These are phyloP conservation scores for Synodontis membranacea DNA, from an alignment of 2,113 vertebrate genomes.

Conservation along the genomic window DNA sequence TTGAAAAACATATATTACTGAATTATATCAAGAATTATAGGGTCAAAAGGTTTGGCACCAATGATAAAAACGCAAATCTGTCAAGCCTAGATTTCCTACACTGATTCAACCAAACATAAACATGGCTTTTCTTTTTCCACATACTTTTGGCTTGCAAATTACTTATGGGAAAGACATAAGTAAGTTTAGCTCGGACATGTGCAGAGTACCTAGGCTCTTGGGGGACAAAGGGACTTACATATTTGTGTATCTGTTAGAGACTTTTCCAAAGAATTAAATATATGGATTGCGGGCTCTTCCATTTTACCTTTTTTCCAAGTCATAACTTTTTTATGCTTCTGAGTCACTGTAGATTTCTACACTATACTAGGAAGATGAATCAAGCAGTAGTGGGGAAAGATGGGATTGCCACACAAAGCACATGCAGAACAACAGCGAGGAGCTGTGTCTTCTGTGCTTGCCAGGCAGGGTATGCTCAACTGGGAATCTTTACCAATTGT, in stretches of 20 bases:
- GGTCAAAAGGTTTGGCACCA: slow-evolving; percentile 70
- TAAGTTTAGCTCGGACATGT: slow-evolving; percentile 73
- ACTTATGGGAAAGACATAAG: slow-evolving; percentile 74
- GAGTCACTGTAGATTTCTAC: slow-evolving; percentile 18
- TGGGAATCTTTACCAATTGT: neutral
- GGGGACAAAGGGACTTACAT: slow-evolving; percentile 39
- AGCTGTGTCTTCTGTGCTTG: neutral
- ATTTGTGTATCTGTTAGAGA: slow-evolving; percentile 40
- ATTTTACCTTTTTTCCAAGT: slow-evolving; percentile 42
- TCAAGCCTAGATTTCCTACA: slow-evolving; percentile 67
- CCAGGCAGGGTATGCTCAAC: neutral
- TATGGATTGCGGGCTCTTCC: slow-evolving; percentile 48
- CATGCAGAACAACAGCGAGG: neutral
- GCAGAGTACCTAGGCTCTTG: slow-evolving; percentile 50
- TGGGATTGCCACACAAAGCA: neutral
- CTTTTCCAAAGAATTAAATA: slow-evolving; percentile 36
- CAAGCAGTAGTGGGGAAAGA: neutral
- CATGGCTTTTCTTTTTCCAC: slow-evolving; percentile 72
- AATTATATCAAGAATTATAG: slow-evolving; percentile 64
- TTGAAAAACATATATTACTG: slow-evolving; percentile 64
- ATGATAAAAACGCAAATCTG: slow-evolving; percentile 71
- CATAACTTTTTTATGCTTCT: slow-evolving; percentile 40
- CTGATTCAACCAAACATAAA: slow-evolving; percentile 64
- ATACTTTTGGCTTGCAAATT: slow-evolving; percentile 80
- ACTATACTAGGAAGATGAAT: neutral